These are phyloP conservation scores for Zaprionus ghesquierei DNA, from an alignment of 1,140 invertebrate genomes.

Conservation along the genomic window DNA sequence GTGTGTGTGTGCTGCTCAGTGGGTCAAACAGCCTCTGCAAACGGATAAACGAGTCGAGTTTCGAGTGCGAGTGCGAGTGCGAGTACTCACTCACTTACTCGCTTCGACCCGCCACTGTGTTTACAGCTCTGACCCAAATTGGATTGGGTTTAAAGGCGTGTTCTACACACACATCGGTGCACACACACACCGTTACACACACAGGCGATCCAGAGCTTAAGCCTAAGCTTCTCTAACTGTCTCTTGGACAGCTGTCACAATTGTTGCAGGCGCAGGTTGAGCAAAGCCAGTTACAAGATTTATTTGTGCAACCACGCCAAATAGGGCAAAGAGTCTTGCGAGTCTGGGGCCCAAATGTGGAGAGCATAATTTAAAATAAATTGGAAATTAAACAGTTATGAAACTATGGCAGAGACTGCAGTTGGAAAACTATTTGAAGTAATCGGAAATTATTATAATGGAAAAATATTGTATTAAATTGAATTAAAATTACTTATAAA, in stretches of 20 bases:
- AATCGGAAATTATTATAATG: too few relatives aligned
- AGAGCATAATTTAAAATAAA: conserved; percentile 1
- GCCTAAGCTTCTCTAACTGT: conserved; percentile 26
- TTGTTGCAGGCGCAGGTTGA: conserved; percentile 42
- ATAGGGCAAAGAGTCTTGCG: not conserved
- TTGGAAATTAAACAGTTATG: not conserved
- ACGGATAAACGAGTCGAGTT: conserved; percentile 27
- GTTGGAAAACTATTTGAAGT: too few relatives aligned
- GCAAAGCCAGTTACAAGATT: conserved; percentile 33
- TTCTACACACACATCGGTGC: conserved; percentile 8
- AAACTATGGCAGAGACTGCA: not conserved
- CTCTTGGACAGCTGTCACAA: conserved; percentile 32
- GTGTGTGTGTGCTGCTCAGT: conserved; percentile 17
- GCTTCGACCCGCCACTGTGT: not conserved
- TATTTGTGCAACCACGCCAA: conserved; percentile 18
- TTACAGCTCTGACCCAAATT: conserved; percentile 42
- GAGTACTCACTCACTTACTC: too few relatives aligned
- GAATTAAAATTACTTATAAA: too few relatives aligned
- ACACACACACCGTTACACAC: not conserved
- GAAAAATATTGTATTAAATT: too few relatives aligned
- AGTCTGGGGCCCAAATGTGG: not conserved
- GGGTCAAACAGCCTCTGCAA: conserved; percentile 35
- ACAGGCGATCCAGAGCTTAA: conserved; percentile 17
- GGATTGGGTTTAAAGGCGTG: conserved; percentile 36
- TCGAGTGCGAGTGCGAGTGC: conserved; percentile 1